Evolutionary conservation across 23 tunicate genomes (phyloP), one percentile per base, ranked within the genome.

Genomic region (Aplidium turbinatum): DNA sequence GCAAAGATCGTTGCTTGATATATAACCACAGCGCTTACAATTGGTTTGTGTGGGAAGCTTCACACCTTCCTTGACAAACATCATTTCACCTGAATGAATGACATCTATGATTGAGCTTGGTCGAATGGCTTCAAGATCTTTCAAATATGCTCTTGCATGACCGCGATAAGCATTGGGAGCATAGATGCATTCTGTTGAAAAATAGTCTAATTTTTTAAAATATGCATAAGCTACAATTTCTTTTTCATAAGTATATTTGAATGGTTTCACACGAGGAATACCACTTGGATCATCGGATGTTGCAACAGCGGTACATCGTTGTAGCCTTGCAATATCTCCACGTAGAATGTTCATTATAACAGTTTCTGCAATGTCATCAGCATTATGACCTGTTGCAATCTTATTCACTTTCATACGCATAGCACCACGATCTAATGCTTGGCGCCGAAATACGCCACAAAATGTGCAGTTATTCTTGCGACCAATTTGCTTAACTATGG

Each of bases 131-230:
- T 91, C 97, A 24, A 91, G 53, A 79, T 91, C 91, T 79, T 91
- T 91, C 26, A 91, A 42, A 36, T 91, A 91, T 26, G 83, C 70
- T 57, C 99, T 62, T n/a, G 89, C 94, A 54, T 94, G 91, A 21
- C 99, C 99, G 3, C 99, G 79, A 61, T 94, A 87, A 1, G 99
- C 99, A 57, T 87, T 66, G 2, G 99, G 99, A 18, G 99, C 65
- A 65, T 94, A 94, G n/a, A 87, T 94, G 47, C 99, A 94, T 72
- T 94, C 99, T 24, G 99, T 94, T 24, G 99, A 94, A 57, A 94
- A 94, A 52, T 94, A 94, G 45, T 82, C 94, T n/a, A 87, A 79
- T 57, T 94, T 94, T 71, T 87, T 86, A 67, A 63, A 80, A 69
- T 87, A 81, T 18, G 99, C 99, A 58, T 94, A 94, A 24, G 93